A percentile compares a stretch with the other conserved stretches of the same genome.
Conservation (phyloP, 2,797 vertebrate species). For the Acipenser transmontanus region DNA sequence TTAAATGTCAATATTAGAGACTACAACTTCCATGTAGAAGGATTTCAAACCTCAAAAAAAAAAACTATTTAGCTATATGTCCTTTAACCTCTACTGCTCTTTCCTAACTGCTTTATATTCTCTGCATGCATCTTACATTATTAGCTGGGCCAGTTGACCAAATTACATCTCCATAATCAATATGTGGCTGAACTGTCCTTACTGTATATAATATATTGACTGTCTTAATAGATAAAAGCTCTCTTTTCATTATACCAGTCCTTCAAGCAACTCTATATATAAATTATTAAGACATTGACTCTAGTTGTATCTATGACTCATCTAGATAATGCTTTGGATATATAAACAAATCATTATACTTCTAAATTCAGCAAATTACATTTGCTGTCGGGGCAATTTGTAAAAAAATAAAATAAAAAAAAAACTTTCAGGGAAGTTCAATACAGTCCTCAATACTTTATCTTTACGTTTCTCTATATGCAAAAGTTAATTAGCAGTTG, state of each 20-base stretch:
- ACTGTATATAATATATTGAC: not conserved
- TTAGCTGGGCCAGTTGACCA: not conserved
- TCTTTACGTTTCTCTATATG: too few relatives aligned
- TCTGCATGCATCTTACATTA: not conserved
- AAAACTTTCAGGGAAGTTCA: too few relatives aligned
- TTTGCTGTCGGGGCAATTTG: too few relatives aligned
- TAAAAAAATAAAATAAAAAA: too few relatives aligned
- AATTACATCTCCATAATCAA: not conserved
- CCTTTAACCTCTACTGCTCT: too few relatives aligned
- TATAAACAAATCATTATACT: not conserved
- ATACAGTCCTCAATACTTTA: too few relatives aligned
- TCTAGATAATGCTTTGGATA: not conserved
- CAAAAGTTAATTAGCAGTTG: too few relatives aligned
- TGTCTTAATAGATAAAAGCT: not conserved
- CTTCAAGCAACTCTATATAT: not conserved
- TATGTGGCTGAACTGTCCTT: not conserved
- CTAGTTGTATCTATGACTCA: not conserved
- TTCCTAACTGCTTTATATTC: not conserved
- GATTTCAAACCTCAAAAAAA: too few relatives aligned
- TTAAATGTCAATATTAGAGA: too few relatives aligned
- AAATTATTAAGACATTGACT: not conserved
- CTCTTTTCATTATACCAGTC: not conserved
- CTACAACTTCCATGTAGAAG: too few relatives aligned
- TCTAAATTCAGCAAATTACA: too few relatives aligned
- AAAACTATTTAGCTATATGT: too few relatives aligned